phyloP scores from a whole-genome alignment of 1,140 invertebrate species.

The Hesperophylax magnus region DNA sequence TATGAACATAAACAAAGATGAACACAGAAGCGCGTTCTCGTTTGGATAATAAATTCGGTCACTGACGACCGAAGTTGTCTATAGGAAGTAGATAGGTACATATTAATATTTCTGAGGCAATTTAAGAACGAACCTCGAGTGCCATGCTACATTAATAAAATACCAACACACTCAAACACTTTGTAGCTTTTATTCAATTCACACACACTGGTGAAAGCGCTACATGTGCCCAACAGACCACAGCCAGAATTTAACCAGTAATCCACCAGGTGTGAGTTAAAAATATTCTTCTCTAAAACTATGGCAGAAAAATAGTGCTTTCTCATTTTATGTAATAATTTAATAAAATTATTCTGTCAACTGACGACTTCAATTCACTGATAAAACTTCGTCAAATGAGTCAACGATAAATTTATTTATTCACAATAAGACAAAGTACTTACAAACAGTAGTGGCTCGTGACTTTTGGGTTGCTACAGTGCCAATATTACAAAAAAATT shows the following conservation, averaged over 20 bases:
- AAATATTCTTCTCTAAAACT: background rate
- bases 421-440: too few species aligned
- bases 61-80: background rate
- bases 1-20: conserved; percentile 23
- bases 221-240: conserved; percentile 6
- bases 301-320: background rate
- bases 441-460: too few species aligned
- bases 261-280: background rate
- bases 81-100: background rate
- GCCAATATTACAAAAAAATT: too few species aligned
- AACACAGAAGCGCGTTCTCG: conserved; percentile 3
- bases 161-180: background rate
- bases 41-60: conserved; percentile 14
- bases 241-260: conserved; percentile 15
- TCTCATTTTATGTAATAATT: background rate
- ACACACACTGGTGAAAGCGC: background rate
- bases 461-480: too few species aligned
- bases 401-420: too few species aligned
- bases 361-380: too few species aligned
- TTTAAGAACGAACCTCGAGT: conserved; percentile 10
- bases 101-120: background rate
- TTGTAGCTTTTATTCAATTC: background rate
- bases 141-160: conserved; percentile 9
- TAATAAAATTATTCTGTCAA: background rate
- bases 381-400: too few species aligned